A percentile compares a stretch with the other conserved stretches of the same genome.
phyloP scores from a whole-genome alignment of 2,888 invertebrate genomes.

The Synanthedon formicaeformis region DNA sequence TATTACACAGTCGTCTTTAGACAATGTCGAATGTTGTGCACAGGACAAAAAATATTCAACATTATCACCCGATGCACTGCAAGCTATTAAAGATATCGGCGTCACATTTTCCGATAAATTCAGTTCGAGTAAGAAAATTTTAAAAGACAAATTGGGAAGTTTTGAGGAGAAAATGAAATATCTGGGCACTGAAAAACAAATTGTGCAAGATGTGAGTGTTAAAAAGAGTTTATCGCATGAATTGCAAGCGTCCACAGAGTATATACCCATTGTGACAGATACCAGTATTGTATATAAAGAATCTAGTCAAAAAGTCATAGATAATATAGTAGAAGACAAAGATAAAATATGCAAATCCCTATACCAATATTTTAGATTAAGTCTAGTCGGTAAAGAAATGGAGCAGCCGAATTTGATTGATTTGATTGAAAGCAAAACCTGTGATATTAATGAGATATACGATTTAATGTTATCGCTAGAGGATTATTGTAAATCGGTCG shows the following conservation, averaged over 20 bases:
- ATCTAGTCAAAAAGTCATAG: conserved; percentile 58
- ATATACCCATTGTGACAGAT: conserved; percentile 21
- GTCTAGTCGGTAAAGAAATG: conserved; percentile 46
- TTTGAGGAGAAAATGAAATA: conserved; percentile 63
- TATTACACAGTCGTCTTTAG: conserved; percentile 38
- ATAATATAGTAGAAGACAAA: conserved; percentile 34
- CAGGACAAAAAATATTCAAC: conserved; percentile 45
- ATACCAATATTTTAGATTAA: conserved; percentile 60
- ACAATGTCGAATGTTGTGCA: conserved; percentile 11
- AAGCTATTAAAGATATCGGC: conserved; percentile 63
- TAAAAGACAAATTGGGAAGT: conserved; percentile 68
- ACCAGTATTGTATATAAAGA: conserved; percentile 54
- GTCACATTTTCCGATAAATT: conserved; percentile 64
- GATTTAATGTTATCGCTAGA: conserved; percentile 48
- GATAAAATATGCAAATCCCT: conserved; percentile 46
- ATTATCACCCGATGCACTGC: conserved; percentile 53
- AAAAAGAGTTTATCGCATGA: conserved; percentile 27
- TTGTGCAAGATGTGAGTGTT: conserved; percentile 12
- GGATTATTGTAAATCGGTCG: conserved; percentile 50
- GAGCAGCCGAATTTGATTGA: conserved; percentile 54
- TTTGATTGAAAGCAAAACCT: conserved; percentile 47
- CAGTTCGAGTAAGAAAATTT: conserved; percentile 59
- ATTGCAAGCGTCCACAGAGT: conserved; percentile 17
- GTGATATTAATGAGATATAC: conserved; percentile 60
- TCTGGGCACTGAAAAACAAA: conserved; percentile 38